Evolutionary conservation across 2,113 vertebrate genomes (phyloP).

Genomic region (Heliornis fulica): DNA sequence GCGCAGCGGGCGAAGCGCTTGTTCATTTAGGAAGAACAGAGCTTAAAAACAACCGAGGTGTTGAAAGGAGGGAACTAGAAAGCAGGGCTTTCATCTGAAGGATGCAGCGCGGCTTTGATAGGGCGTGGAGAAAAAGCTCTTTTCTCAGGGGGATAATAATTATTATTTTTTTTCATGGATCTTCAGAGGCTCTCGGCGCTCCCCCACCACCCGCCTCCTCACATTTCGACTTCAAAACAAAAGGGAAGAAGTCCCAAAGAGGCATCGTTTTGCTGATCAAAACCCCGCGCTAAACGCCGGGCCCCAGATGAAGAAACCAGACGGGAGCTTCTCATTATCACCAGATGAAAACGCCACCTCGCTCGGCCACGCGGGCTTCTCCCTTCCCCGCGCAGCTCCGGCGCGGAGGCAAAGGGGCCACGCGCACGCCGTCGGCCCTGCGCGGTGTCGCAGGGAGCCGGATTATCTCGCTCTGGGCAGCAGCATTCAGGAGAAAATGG

Average conservation of each 20-base stretch:
- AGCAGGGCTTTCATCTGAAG: conserved; percentile 24
- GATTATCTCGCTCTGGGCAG: conserved; percentile 41
- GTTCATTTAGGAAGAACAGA: background rate
- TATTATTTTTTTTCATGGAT: background rate
- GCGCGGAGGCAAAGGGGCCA: conserved; percentile 33
- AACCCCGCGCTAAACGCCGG: background rate
- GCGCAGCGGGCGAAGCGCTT: background rate
- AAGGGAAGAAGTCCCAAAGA: background rate
- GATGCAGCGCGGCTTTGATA: background rate
- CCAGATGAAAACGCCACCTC: background rate
- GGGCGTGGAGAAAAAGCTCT: background rate
- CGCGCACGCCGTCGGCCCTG: background rate
- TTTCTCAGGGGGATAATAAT: background rate
- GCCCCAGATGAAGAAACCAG: background rate
- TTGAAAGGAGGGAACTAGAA: conserved; percentile 11
- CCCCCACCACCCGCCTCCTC: background rate
- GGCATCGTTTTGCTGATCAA: conserved; percentile 23
- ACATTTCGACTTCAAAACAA: background rate
- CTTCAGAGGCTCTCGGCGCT: background rate
- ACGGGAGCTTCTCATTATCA: background rate
- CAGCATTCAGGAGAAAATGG: conserved; percentile 49
- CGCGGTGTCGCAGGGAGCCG: background rate
- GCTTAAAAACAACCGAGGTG: conserved; percentile 19
- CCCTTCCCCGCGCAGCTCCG: background rate
- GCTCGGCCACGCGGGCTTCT: background rate